These are phyloP conservation scores for Nothobranchius kuhntae DNA, from an alignment of 2,113 vertebrate genomes.

Conservation along the genomic window DNA sequence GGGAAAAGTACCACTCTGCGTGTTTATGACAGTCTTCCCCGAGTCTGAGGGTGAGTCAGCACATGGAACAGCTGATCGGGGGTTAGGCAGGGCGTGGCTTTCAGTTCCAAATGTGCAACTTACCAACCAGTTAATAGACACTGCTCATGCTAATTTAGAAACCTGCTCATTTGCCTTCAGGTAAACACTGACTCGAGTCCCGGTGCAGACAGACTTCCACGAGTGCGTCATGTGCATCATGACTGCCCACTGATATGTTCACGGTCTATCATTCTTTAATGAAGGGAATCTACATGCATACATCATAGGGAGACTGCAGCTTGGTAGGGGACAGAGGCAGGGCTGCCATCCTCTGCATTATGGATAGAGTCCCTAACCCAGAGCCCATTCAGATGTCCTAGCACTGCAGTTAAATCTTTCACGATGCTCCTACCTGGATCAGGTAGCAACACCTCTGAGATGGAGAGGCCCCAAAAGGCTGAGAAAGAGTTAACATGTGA, in stretches of 20 bases:
- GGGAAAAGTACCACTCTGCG: slow-evolving; percentile 59
- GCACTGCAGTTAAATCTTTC: slow-evolving; percentile 73
- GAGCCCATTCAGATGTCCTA: slow-evolving; percentile 67
- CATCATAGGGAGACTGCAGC: slow-evolving; percentile 56
- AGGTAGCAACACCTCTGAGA: slow-evolving; percentile 48
- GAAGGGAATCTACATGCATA: slow-evolving; percentile 43
- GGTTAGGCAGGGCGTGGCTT: slow-evolving; percentile 47
- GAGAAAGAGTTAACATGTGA: slow-evolving; percentile 26
- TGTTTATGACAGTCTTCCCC: slow-evolving; percentile 42
- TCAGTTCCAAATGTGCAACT: slow-evolving; percentile 40
- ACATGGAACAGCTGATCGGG: slow-evolving; percentile 43
- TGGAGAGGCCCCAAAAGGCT: slow-evolving; percentile 19
- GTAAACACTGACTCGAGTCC: neutral
- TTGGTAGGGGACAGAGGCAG: slow-evolving; percentile 57
- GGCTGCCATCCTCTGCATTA: slow-evolving; percentile 74
- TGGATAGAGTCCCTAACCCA: slow-evolving; percentile 65
- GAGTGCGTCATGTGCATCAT: slow-evolving; percentile 2
- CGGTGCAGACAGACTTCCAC: slow-evolving; percentile 25
- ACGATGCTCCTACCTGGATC: slow-evolving; percentile 63
- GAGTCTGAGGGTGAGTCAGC: slow-evolving; percentile 45
- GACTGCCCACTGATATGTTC: slow-evolving; percentile 29
- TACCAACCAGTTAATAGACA: slow-evolving; percentile 25
- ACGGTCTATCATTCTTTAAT: slow-evolving; percentile 58
- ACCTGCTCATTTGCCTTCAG: slow-evolving; percentile 2
- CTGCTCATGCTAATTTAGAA: slow-evolving; percentile 7